Percentiles rank a stretch among this genome's conserved stretches.
These are phyloP conservation scores for Microtus agrestis DNA, from an alignment of 2,797 vertebrate species.

Conservation along the genomic window DNA sequence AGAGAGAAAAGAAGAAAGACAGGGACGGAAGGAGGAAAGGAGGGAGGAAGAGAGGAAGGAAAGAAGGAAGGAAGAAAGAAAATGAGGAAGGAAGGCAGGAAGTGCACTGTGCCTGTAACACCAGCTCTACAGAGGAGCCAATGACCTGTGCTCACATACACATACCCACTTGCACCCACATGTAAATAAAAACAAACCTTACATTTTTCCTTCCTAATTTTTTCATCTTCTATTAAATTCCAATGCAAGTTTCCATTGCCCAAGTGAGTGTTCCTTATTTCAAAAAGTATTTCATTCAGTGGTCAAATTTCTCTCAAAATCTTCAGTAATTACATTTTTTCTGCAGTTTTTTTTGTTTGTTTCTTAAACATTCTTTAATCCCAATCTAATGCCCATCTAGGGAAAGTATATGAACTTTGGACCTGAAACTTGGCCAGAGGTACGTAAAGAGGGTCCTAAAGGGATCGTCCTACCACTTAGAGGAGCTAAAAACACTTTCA, in stretches of 20 bases:
- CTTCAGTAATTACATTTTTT: not conserved
- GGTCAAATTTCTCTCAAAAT: not conserved
- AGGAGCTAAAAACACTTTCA: not conserved
- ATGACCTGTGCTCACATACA: not conserved
- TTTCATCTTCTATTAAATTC: not conserved
- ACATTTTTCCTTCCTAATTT: not conserved
- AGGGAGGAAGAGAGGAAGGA: too few species aligned
- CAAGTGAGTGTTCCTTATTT: not conserved
- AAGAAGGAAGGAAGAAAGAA: too few species aligned
- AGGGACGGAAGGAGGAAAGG: too few species aligned
- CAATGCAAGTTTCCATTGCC: not conserved
- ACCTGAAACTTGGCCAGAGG: not conserved
- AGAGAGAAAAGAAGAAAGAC: accelerated
- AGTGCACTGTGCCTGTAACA: not conserved
- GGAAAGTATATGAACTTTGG: not conserved
- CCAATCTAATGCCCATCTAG: not conserved
- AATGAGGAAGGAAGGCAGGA: too few species aligned
- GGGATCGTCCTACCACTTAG: not conserved
- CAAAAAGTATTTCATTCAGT: not conserved
- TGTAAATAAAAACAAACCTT: not conserved
- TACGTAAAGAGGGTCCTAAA: not conserved
- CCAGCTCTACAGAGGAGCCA: not conserved
- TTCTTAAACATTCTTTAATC: not conserved
- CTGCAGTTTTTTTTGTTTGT: not conserved
- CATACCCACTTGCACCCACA: not conserved